Evolutionary conservation across 2,797 vertebrate genomes (phyloP).

Genomic region (Synaphobranchus kaupii): DNA sequence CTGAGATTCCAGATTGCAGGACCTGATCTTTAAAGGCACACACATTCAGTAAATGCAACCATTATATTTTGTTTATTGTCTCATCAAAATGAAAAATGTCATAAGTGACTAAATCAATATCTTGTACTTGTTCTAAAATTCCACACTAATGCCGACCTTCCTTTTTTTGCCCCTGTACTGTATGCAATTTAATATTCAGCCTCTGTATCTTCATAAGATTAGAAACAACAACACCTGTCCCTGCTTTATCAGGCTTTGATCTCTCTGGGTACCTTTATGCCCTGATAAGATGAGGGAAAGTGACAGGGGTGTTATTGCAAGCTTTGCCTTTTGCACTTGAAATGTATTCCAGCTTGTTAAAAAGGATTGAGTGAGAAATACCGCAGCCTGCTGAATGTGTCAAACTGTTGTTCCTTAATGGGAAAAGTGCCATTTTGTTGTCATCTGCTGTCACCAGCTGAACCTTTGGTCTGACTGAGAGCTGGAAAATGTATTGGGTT

Average conservation of each 20-base stretch:
- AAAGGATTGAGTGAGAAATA: constrained; percentile 80
- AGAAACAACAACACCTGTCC: neutral
- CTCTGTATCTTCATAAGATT: neutral
- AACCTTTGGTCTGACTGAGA: neutral
- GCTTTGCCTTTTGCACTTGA: neutral
- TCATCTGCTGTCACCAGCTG: neutral
- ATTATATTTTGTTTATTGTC: neutral
- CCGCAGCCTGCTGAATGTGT: constrained; percentile 72
- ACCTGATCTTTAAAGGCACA: neutral
- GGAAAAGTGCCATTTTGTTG: constrained; percentile 5
- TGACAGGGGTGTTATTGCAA: neutral
- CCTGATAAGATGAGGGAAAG: neutral
- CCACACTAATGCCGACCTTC: neutral
- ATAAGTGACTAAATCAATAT: neutral
- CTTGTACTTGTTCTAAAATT: neutral
- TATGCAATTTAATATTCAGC: neutral
- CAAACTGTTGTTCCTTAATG: constrained; percentile 67
- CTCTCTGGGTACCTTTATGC: neutral
- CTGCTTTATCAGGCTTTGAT: neutral
- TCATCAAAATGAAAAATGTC: neutral
- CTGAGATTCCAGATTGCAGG: neutral
- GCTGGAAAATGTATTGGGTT: neutral
- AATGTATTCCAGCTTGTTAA: constrained; percentile 41
- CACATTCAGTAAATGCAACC: neutral
- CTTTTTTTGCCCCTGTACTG: neutral